Evolutionary conservation across 2,113 vertebrate genomes (phyloP).

Genomic region (Gopherus evgoodei): DNA sequence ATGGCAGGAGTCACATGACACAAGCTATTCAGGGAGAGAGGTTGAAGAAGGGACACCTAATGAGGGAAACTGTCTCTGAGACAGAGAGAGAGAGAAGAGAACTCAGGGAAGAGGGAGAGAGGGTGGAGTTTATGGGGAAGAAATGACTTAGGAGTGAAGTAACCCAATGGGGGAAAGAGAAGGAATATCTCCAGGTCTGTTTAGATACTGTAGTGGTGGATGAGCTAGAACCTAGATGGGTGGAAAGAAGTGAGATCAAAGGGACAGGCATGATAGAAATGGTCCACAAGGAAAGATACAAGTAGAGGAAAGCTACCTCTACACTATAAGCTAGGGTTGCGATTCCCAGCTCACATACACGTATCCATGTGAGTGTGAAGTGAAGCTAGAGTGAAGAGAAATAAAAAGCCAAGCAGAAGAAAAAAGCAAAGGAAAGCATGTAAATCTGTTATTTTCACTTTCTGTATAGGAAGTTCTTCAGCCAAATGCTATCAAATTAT

Average conservation of each 20-base stretch:
- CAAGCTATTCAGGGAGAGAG: background rate
- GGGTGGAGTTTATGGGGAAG: background rate
- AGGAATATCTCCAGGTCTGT: background rate
- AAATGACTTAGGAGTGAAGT: background rate
- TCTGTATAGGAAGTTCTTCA: background rate
- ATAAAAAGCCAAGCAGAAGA: background rate
- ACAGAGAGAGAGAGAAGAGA: background rate
- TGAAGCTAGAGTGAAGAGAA: background rate
- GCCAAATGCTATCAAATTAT: background rate
- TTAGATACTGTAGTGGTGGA: background rate
- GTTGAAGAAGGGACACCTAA: background rate
- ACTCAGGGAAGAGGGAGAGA: background rate
- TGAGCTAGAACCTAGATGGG: background rate
- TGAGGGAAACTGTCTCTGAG: background rate
- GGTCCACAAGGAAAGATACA: background rate
- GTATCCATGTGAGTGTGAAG: background rate
- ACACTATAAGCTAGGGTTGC: background rate
- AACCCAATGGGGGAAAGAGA: background rate
- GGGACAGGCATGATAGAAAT: background rate
- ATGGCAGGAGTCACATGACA: background rate
- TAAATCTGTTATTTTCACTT: background rate
- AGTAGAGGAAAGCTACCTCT: background rate
- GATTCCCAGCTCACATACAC: background rate
- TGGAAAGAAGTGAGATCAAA: rapidly evolving
- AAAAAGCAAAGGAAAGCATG: background rate